phyloP scores from a whole-genome alignment of 2,113 vertebrate species.

The Hippocampus mohnikei region DNA sequence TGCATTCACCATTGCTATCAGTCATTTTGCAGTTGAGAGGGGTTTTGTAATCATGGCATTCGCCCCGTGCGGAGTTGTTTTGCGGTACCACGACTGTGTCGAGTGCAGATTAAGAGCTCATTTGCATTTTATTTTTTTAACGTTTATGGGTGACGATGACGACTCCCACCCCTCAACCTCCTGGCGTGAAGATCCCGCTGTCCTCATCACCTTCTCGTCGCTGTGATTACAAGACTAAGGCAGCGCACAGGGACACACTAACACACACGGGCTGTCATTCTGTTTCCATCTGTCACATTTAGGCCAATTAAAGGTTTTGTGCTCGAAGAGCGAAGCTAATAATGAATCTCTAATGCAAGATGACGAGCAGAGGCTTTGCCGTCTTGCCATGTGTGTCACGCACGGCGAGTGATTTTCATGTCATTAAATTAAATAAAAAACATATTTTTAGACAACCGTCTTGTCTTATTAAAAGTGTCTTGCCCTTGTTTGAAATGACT shows the following conservation, averaged over 20 bases:
- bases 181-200: conserved; percentile 33
- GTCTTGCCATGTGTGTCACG: background rate
- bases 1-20: conserved; percentile 2
- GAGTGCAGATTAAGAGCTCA: conserved; percentile 14
- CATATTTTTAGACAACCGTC: conserved; percentile 2
- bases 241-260: conserved; percentile 1
- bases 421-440: conserved; percentile 7
- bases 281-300: conserved; percentile 24
- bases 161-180: conserved; percentile 22
- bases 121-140: background rate
- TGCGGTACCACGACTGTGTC: conserved; percentile 3
- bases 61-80: conserved; percentile 6
- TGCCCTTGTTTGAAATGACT: background rate
- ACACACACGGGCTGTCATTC: conserved; percentile 16
- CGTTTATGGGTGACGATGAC: conserved; percentile 26
- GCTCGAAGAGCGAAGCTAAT: conserved; percentile 19
- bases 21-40: conserved; percentile 5
- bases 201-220: conserved; percentile 39
- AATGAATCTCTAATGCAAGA: conserved; percentile 15
- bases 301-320: conserved; percentile 22
- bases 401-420: conserved; percentile 9
- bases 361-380: conserved; percentile 8
- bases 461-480: background rate
- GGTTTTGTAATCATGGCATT: conserved; percentile 5
- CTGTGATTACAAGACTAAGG: conserved; percentile 36